Evolutionary conservation across 2,113 vertebrate genomes (phyloP).

Genomic region (Mastomys coucha): DNA sequence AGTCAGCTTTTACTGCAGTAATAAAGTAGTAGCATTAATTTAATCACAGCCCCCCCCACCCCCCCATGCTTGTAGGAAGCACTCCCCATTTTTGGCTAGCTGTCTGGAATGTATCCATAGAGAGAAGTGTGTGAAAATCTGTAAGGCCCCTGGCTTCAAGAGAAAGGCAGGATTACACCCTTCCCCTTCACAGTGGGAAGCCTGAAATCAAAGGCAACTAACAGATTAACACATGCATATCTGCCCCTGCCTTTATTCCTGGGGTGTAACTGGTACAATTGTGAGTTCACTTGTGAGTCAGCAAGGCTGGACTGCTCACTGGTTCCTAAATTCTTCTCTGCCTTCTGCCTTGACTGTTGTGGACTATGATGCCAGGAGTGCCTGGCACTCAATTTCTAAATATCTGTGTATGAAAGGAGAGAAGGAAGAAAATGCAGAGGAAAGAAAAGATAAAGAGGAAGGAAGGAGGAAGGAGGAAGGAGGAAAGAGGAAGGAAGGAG

Average conservation of each 20-base stretch:
- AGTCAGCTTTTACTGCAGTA: background rate
- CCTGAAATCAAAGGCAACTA: slow-evolving; percentile 29
- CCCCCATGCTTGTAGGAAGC: background rate
- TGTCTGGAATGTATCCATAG: background rate
- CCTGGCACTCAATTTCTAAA: background rate
- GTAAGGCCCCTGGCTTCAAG: background rate
- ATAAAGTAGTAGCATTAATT: background rate
- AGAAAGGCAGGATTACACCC: background rate
- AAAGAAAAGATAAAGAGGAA: no score
- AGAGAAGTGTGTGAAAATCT: background rate
- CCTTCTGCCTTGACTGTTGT: background rate
- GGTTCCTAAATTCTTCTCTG: background rate
- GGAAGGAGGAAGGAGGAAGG: background rate
- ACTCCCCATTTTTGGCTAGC: background rate
- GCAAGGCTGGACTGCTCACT: background rate
- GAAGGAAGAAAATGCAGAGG: background rate
- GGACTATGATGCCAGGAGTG: background rate
- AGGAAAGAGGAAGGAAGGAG: background rate
- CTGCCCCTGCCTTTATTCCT: background rate
- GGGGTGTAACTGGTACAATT: background rate
- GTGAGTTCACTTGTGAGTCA: background rate
- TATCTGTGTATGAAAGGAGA: background rate
- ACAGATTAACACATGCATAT: background rate
- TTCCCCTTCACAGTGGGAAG: slow-evolving; percentile 35
- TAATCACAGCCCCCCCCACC: background rate